Conservation (phyloP, 2,113 vertebrate species). For the Willisornis vidua region DNA sequence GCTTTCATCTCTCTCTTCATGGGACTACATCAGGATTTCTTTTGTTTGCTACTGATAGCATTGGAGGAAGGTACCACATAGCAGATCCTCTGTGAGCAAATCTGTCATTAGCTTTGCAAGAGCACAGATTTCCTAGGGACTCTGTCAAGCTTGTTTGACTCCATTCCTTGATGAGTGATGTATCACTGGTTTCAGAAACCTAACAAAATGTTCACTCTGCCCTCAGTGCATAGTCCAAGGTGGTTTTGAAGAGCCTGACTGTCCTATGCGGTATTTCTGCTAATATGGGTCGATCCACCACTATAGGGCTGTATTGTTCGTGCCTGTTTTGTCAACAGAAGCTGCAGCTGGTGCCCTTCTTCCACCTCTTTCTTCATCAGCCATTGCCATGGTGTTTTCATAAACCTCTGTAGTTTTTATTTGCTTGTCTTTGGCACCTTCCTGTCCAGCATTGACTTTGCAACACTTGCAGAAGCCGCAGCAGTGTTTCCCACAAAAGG, state of each 20-base stretch:
- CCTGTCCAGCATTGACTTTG: slow-evolving; percentile 19
- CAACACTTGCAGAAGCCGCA: slow-evolving; percentile 84
- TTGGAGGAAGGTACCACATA: background rate
- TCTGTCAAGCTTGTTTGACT: slow-evolving; percentile 35
- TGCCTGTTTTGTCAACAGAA: background rate
- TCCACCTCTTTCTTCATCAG: slow-evolving; percentile 44
- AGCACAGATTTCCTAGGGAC: slow-evolving; percentile 17
- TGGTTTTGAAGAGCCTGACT: slow-evolving; percentile 41
- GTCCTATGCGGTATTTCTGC: background rate
- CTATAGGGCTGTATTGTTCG: slow-evolving; percentile 72
- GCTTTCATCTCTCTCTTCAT: background rate
- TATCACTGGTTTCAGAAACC: slow-evolving; percentile 18
- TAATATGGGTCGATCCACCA: background rate
- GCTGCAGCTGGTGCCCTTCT: background rate
- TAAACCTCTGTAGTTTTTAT: slow-evolving; percentile 76
- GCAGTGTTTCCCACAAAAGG: slow-evolving; percentile 75
- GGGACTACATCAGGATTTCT: background rate
- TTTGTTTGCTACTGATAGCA: background rate
- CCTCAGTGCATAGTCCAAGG: slow-evolving; percentile 52
- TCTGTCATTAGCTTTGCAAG: slow-evolving; percentile 10
- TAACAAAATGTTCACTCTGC: slow-evolving; percentile 6
- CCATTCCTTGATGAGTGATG: slow-evolving; percentile 1
- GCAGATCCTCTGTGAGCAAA: background rate
- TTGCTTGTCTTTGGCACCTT: slow-evolving; percentile 49
- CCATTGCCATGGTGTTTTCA: slow-evolving; percentile 77